phyloP scores from a whole-genome alignment of 2,888 invertebrate species.

The Autographa gamma region DNA sequence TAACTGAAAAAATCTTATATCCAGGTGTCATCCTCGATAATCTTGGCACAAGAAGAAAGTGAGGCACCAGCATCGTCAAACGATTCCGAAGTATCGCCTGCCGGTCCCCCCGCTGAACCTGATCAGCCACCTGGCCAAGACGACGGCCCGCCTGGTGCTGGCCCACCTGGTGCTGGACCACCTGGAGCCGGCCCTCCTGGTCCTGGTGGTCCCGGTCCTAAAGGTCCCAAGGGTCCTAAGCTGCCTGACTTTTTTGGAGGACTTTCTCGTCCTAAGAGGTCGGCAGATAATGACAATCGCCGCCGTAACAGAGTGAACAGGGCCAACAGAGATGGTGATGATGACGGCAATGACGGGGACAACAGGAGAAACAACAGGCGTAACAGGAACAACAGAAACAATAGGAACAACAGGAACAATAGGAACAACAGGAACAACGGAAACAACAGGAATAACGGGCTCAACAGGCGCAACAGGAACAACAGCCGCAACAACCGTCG shows the following conservation, averaged over 20 bases:
- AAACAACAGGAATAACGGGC: not conserved
- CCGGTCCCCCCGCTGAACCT: not conserved
- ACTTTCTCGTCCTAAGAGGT: not conserved
- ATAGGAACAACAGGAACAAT: not conserved
- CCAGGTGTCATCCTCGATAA: conserved; percentile 33
- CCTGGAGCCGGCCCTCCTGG: not conserved
- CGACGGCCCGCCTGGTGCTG: not conserved
- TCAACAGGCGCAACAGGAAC: not conserved
- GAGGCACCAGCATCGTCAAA: not conserved
- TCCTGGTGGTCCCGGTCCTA: not conserved
- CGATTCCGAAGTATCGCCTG: not conserved
- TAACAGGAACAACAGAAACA: not conserved
- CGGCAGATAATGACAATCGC: not conserved
- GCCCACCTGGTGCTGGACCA: not conserved
- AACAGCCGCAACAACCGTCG: not conserved
- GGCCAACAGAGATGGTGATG: not conserved
- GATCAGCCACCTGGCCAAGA: not conserved
- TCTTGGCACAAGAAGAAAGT: conserved; percentile 1
- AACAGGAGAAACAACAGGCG: too few relatives aligned
- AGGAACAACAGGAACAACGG: not conserved
- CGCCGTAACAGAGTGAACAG: not conserved
- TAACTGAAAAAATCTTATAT: not conserved
- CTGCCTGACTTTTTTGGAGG: not conserved
- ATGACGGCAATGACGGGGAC: not conserved
- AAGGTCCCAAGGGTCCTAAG: not conserved